Base-by-base conservation (phyloP, 2,888 invertebrate species). In the Plebejus melissa region DNA sequence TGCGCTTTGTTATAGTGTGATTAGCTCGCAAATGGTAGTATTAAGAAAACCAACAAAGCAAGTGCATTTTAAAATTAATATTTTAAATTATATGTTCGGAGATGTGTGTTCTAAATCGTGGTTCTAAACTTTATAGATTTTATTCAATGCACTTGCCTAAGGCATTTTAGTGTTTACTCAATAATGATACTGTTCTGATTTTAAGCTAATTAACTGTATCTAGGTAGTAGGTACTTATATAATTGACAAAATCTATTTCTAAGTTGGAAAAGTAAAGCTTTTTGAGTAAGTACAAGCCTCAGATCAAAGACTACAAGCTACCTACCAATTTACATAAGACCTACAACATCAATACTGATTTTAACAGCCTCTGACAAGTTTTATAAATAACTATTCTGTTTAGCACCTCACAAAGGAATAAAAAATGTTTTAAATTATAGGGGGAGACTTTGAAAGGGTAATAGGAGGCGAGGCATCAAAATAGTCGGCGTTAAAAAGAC, bases 401-500 rank as follows among this genome's bases (percentile, higher is more conserved):
- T 78, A 78, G 77, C 79, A 78, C 78, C 79, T 80, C 74, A 79
- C 77, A 78, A 78, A 76, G 76, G 76, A 78, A 78, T 79, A 79
- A 77, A 79, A 79, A 80, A 80, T 76, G 50, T 77, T 77, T 77
- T 76, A 75, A 78, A 79, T 79, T 76, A 77, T 60, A 75, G 78
- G 80, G 80, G 79, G 78, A 78, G 84, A 91, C 91, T 90, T 78
- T 76, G 83, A 80, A 82, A 81, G 83, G 83, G 83, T 82, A 84
- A 87, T 87, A 84, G 83, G 84, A 84, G 84, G 84, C 81, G 82
- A 81, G 87, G 86, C 85, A 83, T 89, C 87, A 87, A 89, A 91
- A 89, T 85, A 83, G 86, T 86, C 83, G 85, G 88, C 88, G 91
- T 91, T 90, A 92, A 91, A 90, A 89, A 90, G 88, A 91, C 90